These are phyloP conservation scores for Hippasteria phrygiana DNA, from an alignment of 53 echinoderm and acorn worm species.

Conservation along the genomic window DNA sequence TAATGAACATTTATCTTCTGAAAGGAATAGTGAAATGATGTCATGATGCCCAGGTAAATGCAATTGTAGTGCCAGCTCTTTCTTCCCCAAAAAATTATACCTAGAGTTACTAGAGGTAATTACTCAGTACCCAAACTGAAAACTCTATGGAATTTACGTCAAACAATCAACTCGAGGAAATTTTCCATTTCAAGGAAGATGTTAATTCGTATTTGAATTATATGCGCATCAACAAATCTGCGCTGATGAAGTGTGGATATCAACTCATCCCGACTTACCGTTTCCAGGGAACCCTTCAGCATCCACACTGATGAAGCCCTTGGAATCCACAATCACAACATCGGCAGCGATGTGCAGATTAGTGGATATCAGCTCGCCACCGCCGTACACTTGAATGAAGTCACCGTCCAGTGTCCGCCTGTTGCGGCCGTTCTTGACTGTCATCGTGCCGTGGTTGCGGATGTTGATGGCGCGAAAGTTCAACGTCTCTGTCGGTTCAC, in stretches of 20 bases:
- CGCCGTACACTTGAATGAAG: slow-evolving; percentile 85
- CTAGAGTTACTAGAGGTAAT: too few relatives aligned
- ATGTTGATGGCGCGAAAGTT: slow-evolving; percentile 76
- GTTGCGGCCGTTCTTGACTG: slow-evolving; percentile 75
- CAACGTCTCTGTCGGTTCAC: slow-evolving; percentile 78
- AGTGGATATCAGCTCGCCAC: slow-evolving; percentile 72
- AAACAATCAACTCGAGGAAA: too few relatives aligned
- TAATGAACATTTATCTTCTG: too few relatives aligned
- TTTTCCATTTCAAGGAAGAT: too few relatives aligned
- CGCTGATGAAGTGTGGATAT: neutral
- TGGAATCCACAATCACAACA: slow-evolving; percentile 82
- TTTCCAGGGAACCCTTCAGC: slow-evolving; percentile 64
- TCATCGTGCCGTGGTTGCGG: slow-evolving; percentile 89
- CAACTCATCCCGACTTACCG: slow-evolving; percentile 53
- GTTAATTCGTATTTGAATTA: too few relatives aligned
- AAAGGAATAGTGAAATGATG: too few relatives aligned
- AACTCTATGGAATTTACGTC: too few relatives aligned
- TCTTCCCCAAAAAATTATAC: too few relatives aligned
- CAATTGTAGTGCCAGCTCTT: too few relatives aligned
- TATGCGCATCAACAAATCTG: too few relatives aligned
- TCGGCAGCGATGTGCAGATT: slow-evolving; percentile 84
- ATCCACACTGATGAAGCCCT: slow-evolving; percentile 76
- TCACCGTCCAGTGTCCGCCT: slow-evolving; percentile 75
- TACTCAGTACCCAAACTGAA: too few relatives aligned
- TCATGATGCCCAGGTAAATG: too few relatives aligned